These are phyloP conservation scores for Colistium nudipinnis DNA, from an alignment of 2,113 vertebrate species.

Conservation along the genomic window DNA sequence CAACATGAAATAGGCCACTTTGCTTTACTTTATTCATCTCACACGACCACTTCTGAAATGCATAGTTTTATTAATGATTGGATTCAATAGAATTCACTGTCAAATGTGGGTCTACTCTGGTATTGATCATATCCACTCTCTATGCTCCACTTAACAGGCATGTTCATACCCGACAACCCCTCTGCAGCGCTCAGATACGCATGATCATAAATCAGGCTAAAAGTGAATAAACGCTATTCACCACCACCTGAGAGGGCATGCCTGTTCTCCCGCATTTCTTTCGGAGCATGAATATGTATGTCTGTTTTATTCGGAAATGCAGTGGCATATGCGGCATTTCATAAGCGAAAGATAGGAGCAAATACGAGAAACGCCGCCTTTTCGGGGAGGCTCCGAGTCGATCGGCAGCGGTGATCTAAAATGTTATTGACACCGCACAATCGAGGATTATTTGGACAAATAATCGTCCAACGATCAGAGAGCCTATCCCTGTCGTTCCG, in stretches of 20 bases:
- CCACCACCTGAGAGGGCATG: not conserved
- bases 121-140: constrained; percentile 32
- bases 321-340: constrained; percentile 20
- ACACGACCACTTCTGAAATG: constrained; percentile 26
- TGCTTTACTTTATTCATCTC: constrained; percentile 57
- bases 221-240: not conserved
- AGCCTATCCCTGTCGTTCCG: constrained; percentile 3
- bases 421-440: too few species aligned
- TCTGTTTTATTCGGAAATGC: constrained; percentile 15
- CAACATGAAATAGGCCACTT: constrained; percentile 20
- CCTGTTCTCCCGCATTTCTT: constrained; percentile 17
- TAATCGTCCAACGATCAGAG: too few species aligned
- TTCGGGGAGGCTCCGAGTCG: too few species aligned
- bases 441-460: too few species aligned
- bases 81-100: constrained; percentile 15
- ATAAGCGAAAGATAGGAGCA: constrained; percentile 21
- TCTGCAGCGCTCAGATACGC: not conserved
- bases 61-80: constrained; percentile 34
- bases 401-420: too few species aligned
- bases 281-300: constrained; percentile 4
- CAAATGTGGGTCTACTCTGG: constrained; percentile 14
- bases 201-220: constrained; percentile 26
- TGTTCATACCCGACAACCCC: not conserved
- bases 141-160: not conserved
- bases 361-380: constrained; percentile 2